Base-by-base conservation (phyloP, 2,113 vertebrate genomes). In the Rhinopomastus cyanomelas region DNA sequence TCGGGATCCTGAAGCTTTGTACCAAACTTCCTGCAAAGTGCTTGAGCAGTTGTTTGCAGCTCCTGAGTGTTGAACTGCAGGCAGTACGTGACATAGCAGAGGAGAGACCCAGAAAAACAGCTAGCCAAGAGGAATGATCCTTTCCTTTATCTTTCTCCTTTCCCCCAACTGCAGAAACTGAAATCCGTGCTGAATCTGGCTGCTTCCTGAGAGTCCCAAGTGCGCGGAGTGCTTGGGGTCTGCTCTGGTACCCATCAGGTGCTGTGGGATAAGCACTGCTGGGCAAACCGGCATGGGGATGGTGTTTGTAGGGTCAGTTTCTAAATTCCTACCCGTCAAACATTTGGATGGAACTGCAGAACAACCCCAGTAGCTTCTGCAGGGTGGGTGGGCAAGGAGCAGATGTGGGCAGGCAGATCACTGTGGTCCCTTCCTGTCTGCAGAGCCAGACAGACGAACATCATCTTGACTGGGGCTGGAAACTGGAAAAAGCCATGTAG, bases 61-160 rank as follows among this genome's bases (percentile, higher is more conserved):
- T 80, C 5, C 0, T 0, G 0, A 55, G 20, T 16, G 14, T 8
- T 1, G 1, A 46, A 22, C 65, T n/a, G 29, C 1, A 3, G 0
- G 0, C 25, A 21, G n/a, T 12, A 9, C 23, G 69, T 32, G 11
- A 55, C 2, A 1, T 0, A 7, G 53, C 1, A 1, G 9, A 80
- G 39, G 52, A 68, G 49, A 78, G 68, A 71, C 53, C 49, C 60
- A 23, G 64, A 56, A 22, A 74, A 48, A 22, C 26, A 57, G 48
- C 56, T 83, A 26, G 1, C n/a, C 73, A 29, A 3, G 8, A 72
- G 32, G 18, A 51, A 2, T 34, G 67, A 1, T 16, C 20, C 37
- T 42, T 52, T 7, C 64, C 29, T 29, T 51, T 72, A 16, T 57
- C 22, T 48, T 66, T 36, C 22, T 66, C 25, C 55, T 20, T 68